Base-by-base conservation (phyloP, 2,888 invertebrate species). In the Pollenia labialis region DNA sequence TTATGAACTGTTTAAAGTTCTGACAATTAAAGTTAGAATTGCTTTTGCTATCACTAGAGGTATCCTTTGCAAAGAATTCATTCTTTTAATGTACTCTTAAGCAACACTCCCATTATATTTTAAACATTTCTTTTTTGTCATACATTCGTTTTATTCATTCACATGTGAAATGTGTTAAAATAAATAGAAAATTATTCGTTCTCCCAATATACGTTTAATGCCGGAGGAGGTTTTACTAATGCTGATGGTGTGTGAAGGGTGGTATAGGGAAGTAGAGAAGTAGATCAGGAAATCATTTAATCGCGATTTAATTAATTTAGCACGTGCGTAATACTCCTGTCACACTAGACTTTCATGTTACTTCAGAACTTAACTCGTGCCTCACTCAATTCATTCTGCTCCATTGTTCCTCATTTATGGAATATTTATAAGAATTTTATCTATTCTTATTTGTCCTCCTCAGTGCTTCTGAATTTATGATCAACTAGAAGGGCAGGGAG, bases 251-350 rank as follows among this genome's bases (percentile, higher is more conserved):
- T 14, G 0, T 68, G 7, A 0, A 10, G 12, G 1, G 40, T 8
- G 50, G 8, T 14, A 4, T 8, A 40, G 69, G 2, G 44, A 32
- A 58, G 40, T 0, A 10, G 50, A 44, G 11, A 18, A 44, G 23
- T 23, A 23, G 32, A 32, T 32, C 10, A 77, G 81, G 72, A 74
- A 85, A 81, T 62, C 77, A 82, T 80, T 83, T 75, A 82, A 86
- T 50, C 44, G 64, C 64, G 56, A 46, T 80, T 86, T 75, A 76
- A 86, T 80, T 83, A 80, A 83, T 86, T 86, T 72, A 80, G 79
- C 82, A 86, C 82, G 86, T 86, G 82, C 69, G 80, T 60, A 42
- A 46, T 72, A 52, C 60, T 68, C 44, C 77, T 72, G 10, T 50
- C 72, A 77, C 66, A 72, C 71, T 80, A 46, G 46, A 42, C 56